These are phyloP conservation scores for Wasmannia auropunctata DNA, from an alignment of 1,140 invertebrate genomes.

Conservation along the genomic window DNA sequence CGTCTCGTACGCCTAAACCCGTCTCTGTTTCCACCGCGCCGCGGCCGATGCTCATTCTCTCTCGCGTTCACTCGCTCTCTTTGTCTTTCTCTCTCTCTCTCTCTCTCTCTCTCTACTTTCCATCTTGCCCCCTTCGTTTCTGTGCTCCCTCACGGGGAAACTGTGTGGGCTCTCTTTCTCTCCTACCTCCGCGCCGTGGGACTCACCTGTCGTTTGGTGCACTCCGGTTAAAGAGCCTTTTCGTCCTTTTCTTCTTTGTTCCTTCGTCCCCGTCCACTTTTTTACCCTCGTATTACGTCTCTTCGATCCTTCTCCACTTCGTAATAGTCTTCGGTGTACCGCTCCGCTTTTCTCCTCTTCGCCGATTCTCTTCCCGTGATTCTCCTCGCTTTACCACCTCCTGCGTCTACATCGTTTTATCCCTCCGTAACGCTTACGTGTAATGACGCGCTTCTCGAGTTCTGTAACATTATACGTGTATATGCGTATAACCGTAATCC, in stretches of 20 bases:
- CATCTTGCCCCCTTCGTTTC: background rate
- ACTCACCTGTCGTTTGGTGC: conserved; percentile 45
- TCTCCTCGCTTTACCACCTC: conserved; percentile 30
- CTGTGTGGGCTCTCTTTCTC: background rate
- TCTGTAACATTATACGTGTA: background rate
- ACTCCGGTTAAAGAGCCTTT: conserved; percentile 45
- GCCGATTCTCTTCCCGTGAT: background rate
- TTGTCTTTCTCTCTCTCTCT: background rate
- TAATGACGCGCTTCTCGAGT: background rate
- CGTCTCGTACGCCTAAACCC: background rate
- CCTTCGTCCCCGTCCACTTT: background rate
- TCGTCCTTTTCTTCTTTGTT: conserved; percentile 15
- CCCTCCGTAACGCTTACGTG: conserved; percentile 9
- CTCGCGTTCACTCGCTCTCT: background rate
- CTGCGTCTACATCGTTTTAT: conserved; percentile 16
- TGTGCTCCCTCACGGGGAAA: conserved; percentile 6
- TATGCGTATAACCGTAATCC: background rate
- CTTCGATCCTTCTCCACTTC: conserved; percentile 46
- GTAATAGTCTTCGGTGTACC: conserved; percentile 32
- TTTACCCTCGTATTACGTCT: conserved; percentile 24
- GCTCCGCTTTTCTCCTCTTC: conserved; percentile 5
- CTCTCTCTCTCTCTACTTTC: background rate
- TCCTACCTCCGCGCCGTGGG: background rate
- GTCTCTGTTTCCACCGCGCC: background rate
- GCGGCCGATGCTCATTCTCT: background rate